Conservation (phyloP, 1,140 invertebrate genomes). For the Magallana gigas region DNA sequence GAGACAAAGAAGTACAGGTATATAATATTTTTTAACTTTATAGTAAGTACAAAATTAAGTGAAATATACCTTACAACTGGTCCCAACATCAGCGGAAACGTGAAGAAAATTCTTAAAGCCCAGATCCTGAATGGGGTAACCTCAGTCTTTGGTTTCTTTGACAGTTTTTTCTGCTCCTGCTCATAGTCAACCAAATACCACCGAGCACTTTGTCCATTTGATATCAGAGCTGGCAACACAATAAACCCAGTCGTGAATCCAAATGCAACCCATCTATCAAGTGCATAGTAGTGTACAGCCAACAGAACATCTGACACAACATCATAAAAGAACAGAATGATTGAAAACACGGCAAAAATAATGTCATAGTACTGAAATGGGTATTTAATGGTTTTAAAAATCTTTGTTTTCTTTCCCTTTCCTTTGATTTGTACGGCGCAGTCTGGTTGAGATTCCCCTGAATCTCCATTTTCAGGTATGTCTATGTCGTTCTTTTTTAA, state of each 20-base stretch:
- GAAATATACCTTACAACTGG: constrained; percentile 67
- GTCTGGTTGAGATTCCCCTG: constrained; percentile 10
- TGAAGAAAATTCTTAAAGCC: constrained; percentile 66
- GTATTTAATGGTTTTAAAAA: constrained; percentile 34
- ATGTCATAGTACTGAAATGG: constrained; percentile 41
- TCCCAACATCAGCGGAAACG: constrained; percentile 65
- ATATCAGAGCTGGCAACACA: constrained; percentile 62
- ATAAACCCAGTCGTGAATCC: constrained; percentile 63
- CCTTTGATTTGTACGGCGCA: constrained; percentile 17
- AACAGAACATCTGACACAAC: constrained; percentile 66
- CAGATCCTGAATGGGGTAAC: constrained; percentile 56
- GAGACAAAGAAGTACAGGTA: no score
- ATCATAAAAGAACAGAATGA: constrained; percentile 56
- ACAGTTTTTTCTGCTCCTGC: constrained; percentile 51
- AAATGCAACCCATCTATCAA: constrained; percentile 57
- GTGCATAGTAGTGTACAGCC: constrained; percentile 62
- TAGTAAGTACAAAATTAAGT: not conserved
- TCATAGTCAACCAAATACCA: constrained; percentile 70
- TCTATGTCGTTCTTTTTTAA: not conserved
- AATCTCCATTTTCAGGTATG: not conserved
- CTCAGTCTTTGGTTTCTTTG: constrained; percentile 39
- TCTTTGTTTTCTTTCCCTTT: constrained; percentile 2
- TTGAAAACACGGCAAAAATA: constrained; percentile 42
- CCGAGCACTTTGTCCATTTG: constrained; percentile 61
- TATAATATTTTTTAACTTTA: no score